A percentile compares a stretch with the other conserved stretches of the same genome.
Evolutionary conservation across 2,797 vertebrate genomes (phyloP).

Genomic region (Intellagama lesueurii): DNA sequence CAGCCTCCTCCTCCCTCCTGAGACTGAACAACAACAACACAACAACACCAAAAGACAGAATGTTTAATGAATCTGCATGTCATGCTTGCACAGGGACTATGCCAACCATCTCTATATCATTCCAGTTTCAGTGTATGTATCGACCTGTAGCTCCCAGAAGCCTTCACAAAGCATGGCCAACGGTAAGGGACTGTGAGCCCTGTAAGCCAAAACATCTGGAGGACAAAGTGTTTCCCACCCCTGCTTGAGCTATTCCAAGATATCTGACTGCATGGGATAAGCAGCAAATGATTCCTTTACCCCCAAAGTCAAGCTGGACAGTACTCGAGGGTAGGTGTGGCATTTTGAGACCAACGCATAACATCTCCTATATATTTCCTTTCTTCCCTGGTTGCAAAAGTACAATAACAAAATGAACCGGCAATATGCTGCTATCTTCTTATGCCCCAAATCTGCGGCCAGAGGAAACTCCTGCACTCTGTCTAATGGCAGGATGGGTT

Average conservation of each 20-base stretch:
- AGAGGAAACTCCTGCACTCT: background rate
- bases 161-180: background rate
- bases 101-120: too few relatives aligned
- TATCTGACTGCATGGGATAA: background rate
- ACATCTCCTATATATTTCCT: background rate
- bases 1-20: too few relatives aligned
- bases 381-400: background rate
- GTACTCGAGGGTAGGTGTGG: background rate
- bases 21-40: too few relatives aligned
- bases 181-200: background rate
- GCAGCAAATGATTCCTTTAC: background rate
- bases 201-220: background rate
- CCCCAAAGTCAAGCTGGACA: background rate
- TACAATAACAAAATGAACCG: background rate
- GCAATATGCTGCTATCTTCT: background rate
- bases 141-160: background rate
- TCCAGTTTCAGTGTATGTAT: background rate
- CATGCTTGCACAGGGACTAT: background rate
- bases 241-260: background rate
- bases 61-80: too few relatives aligned
- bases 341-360: background rate
- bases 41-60: too few relatives aligned
- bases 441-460: background rate
- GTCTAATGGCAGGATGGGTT: background rate
- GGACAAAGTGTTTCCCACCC: background rate